These are phyloP conservation scores for Abrostola tripartita DNA, from an alignment of 2,888 invertebrate genomes.

Conservation along the genomic window DNA sequence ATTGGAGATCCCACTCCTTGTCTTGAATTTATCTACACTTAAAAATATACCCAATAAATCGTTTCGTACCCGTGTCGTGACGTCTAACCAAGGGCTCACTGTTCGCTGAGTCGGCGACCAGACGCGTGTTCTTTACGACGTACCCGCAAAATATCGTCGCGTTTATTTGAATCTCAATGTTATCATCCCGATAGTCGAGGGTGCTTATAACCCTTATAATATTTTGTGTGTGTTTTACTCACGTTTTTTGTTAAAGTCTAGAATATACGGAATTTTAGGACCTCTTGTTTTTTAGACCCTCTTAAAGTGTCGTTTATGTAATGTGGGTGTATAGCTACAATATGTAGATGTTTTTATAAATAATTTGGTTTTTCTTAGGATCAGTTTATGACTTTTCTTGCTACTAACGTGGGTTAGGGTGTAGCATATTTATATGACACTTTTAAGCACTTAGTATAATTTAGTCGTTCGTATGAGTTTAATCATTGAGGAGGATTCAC, in stretches of 20 bases:
- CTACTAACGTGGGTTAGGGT: background rate
- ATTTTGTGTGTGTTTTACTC: conserved; percentile 31
- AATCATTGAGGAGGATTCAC: too few species aligned
- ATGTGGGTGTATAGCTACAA: conserved; percentile 9
- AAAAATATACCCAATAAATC: too few species aligned
- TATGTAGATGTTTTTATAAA: conserved; percentile 22
- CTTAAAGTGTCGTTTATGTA: background rate
- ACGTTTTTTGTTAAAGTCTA: conserved; percentile 33
- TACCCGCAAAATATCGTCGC: conserved; percentile 68
- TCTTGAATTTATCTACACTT: too few species aligned
- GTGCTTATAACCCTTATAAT: conserved; percentile 28
- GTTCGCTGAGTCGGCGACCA: conserved; percentile 69
- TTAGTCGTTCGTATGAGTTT: background rate
- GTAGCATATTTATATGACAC: background rate
- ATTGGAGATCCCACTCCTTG: too few species aligned
- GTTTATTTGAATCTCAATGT: conserved; percentile 78
- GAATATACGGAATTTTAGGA: conserved; percentile 31
- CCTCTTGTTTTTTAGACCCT: conserved; percentile 15
- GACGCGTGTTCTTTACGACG: conserved; percentile 78
- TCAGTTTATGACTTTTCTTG: conserved; percentile 2
- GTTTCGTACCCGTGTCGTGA: conserved; percentile 23
- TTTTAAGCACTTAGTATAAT: background rate
- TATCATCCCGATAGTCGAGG: conserved; percentile 66
- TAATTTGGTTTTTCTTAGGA: conserved; percentile 23
- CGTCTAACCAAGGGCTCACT: conserved; percentile 13